phyloP scores from a whole-genome alignment of 2,113 vertebrate species.

The Prionailurus viverrinus region DNA sequence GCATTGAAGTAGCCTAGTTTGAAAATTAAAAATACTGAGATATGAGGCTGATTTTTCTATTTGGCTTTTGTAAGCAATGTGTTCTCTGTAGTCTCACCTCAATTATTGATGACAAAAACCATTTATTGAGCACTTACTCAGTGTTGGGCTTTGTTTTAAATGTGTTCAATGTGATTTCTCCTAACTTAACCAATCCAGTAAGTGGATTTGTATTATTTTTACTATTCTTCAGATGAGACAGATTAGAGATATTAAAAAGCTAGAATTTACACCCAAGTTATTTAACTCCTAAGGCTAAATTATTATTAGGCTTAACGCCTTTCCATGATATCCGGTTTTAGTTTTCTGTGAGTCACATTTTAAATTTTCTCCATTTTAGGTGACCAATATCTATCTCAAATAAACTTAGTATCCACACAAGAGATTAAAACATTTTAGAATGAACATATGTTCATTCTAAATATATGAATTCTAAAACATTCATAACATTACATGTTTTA shows the following conservation, averaged over 20 bases:
- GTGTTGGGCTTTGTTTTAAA: background rate
- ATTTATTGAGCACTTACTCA: background rate
- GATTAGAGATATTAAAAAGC: background rate
- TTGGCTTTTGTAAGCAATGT: background rate
- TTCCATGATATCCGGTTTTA: background rate
- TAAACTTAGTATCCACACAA: background rate
- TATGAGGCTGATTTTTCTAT: background rate
- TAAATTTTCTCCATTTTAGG: background rate
- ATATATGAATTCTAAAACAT: background rate
- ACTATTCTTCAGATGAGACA: background rate
- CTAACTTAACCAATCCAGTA: background rate
- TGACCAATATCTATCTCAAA: background rate
- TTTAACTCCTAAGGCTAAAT: background rate
- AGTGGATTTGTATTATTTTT: background rate
- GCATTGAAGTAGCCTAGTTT: background rate
- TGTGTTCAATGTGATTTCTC: background rate
- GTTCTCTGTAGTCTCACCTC: background rate
- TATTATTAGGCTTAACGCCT: background rate
- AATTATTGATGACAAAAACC: background rate
- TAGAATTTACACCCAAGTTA: background rate
- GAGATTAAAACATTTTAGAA: constrained; percentile 40
- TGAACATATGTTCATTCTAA: background rate
- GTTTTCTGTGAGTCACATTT: constrained; percentile 17
- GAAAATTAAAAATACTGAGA: background rate
- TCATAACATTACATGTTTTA: background rate